Evolutionary conservation across 2,113 vertebrate species (phyloP).

Genomic region (Sclerurus mexicanus): DNA sequence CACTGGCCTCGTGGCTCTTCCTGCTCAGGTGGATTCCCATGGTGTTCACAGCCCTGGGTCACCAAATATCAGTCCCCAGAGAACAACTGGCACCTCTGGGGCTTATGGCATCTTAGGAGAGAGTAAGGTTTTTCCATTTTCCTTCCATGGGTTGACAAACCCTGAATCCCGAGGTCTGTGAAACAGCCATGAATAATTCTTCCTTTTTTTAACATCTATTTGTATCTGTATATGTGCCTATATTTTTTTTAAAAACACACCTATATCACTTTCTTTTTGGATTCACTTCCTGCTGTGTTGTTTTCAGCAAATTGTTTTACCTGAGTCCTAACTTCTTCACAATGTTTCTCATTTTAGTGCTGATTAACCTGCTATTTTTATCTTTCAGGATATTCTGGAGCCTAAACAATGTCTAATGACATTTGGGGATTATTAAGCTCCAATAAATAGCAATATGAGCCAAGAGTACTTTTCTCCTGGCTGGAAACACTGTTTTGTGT

Average conservation of each 20-base stretch:
- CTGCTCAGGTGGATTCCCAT: not conserved
- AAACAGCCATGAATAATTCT: not conserved
- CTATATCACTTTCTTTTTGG: not conserved
- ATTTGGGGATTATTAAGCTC: slow-evolving; percentile 32
- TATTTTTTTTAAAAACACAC: not conserved
- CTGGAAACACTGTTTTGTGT: slow-evolving; percentile 5
- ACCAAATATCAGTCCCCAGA: not conserved
- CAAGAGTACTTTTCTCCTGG: slow-evolving; percentile 30
- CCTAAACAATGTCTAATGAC: not conserved
- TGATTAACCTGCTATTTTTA: slow-evolving; percentile 34
- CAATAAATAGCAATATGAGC: slow-evolving; percentile 4
- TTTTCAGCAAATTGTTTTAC: not conserved
- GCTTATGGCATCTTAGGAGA: not conserved
- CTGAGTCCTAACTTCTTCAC: not conserved
- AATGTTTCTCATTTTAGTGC: not conserved
- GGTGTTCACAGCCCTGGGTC: not conserved
- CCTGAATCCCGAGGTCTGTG: not conserved
- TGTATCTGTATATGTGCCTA: not conserved
- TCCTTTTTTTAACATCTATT: not conserved
- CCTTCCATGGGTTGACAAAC: not conserved
- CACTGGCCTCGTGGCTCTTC: not conserved
- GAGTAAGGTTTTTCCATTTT: not conserved
- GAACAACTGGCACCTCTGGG: not conserved
- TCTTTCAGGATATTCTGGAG: slow-evolving; percentile 21
- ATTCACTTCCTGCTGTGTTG: not conserved